Percentiles rank a stretch among this genome's conserved stretches.
Conservation (phyloP, 2,888 invertebrate genomes). For the Kryphioiulus occultus region DNA sequence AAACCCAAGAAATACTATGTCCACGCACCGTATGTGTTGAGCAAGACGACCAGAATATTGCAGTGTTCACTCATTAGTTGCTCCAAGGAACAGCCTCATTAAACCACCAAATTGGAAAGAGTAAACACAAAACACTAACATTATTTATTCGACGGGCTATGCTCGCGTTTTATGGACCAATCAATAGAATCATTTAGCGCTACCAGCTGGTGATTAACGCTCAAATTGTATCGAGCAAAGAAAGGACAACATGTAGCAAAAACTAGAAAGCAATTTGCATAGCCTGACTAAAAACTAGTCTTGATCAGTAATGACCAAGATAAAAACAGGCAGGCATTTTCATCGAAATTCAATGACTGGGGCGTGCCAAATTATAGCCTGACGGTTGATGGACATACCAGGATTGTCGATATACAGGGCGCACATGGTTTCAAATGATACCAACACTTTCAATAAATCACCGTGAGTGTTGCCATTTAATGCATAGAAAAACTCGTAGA, state of each 20-base stretch:
- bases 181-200: not conserved
- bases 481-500: too few species aligned
- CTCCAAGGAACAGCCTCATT: not conserved
- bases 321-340: too few species aligned
- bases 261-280: too few species aligned
- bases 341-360: too few species aligned
- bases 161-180: not conserved
- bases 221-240: not conserved
- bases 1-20: not conserved
- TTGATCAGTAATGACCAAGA: not conserved
- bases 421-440: too few species aligned
- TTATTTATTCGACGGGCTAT: not conserved
- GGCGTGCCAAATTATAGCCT: too few species aligned
- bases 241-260: too few species aligned
- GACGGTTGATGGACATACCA: too few species aligned
- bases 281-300: not conserved
- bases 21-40: not conserved
- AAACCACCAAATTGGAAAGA: not conserved
- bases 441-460: too few species aligned
- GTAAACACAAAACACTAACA: not conserved
- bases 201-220: not conserved
- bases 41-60: not conserved
- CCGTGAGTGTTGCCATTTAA: too few species aligned
- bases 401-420: too few species aligned
- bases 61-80: slow-evolving; percentile 5